phyloP scores from a whole-genome alignment of 1,140 invertebrate species.

The Caenorhabditis brenneri region DNA sequence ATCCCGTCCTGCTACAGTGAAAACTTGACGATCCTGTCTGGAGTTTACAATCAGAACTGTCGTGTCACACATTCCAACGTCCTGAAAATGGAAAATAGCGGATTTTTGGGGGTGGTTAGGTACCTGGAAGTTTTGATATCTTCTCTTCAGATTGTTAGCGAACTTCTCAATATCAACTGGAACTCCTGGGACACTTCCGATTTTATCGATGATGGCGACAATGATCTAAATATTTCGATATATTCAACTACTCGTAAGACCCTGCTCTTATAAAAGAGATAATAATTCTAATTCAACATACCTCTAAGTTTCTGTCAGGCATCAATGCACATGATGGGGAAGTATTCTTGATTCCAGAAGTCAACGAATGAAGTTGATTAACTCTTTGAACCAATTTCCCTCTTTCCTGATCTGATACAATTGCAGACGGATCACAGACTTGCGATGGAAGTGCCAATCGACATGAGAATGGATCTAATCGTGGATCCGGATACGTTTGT shows the following conservation, averaged over 20 bases:
- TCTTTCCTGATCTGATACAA: slow-evolving; percentile 66
- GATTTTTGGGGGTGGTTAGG: neutral
- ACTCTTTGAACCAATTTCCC: slow-evolving; percentile 55
- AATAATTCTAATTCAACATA: no score
- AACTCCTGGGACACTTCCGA: slow-evolving; percentile 61
- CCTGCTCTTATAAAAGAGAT: no score
- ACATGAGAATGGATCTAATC: slow-evolving; percentile 60
- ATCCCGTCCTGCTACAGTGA: slow-evolving; percentile 69
- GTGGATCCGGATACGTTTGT: slow-evolving; percentile 67
- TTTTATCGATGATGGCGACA: slow-evolving; percentile 66
- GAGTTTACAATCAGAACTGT: slow-evolving; percentile 69
- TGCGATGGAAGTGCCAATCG: slow-evolving; percentile 61
- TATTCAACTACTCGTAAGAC: no score
- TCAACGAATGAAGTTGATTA: slow-evolving; percentile 55
- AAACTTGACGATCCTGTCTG: slow-evolving; percentile 65
- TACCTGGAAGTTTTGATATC: slow-evolving; percentile 67
- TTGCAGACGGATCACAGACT: slow-evolving; percentile 68
- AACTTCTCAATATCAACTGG: slow-evolving; percentile 67
- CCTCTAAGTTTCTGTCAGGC: slow-evolving; percentile 61
- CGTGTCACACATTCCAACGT: slow-evolving; percentile 64
- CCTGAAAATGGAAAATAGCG: slow-evolving; percentile 57
- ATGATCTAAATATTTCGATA: slow-evolving; percentile 55
- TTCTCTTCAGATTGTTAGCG: slow-evolving; percentile 63
- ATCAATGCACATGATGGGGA: slow-evolving; percentile 61
- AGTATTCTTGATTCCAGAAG: slow-evolving; percentile 64